Base-by-base conservation (phyloP, 1,140 invertebrate genomes). In the Leptestheria dahalacensis region DNA sequence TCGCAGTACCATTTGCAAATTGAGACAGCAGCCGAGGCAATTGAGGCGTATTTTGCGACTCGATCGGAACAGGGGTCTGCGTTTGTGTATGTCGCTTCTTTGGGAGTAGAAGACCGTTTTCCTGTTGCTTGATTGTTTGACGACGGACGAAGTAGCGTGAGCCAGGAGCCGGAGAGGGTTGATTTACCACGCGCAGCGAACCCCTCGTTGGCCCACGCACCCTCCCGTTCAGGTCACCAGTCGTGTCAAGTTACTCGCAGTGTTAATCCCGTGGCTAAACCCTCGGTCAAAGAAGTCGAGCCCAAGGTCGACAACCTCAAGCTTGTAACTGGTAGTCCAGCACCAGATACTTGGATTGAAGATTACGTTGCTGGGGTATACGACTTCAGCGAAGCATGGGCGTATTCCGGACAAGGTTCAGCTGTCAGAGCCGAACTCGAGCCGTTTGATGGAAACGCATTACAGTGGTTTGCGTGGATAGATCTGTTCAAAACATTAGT, bases 401-500 rank as follows among this genome's bases (percentile, higher is more conserved):
- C 6, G 15, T 6, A 9, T 15, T 41, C 33, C 6, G 6, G 33
- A 41, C 15, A 41, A 6, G 33, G 52, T 54, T 54, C 52, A 26
- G 20, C 24, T 9, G 25, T 54, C 25, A 26, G 18, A 26, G 46
- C 47, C n/a, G 48, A 49, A 6, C 4, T 59, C 47, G 47, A 46
- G 11, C 29, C 47, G 10, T 49, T 49, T 26, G 25, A 11, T 15
- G 57, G 57, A 21, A 25, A 21, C 28, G 23, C 57, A 21, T 29
- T 59, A 10, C 41, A 59, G 25, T 51, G 48, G 57, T 59, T 59
- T 48, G 12, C 47, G 47, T 59, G 57, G 29, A 47, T 59, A 21
- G 57, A 59, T 25, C 46, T 59, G 11, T 59, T 59, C 29, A 46
- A 48, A 15, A 26, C 48, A 20, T 3, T 59, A 12, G 46, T 59